Evolutionary conservation across 2,113 vertebrate species (phyloP).

Genomic region (Cepphus grylle): DNA sequence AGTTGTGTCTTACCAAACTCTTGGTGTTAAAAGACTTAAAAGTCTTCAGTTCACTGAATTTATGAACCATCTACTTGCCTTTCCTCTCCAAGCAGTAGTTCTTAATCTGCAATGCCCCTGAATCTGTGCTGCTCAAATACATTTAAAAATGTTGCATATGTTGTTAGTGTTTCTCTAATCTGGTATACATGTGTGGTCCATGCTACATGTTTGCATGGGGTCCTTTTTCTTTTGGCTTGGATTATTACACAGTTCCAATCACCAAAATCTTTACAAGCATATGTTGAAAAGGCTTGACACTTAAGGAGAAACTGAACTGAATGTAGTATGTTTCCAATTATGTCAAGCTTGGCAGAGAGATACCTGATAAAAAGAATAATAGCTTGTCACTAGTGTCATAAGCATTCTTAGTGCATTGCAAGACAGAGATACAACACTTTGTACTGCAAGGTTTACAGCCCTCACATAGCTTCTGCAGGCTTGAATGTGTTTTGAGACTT

Average conservation of each 20-base stretch:
- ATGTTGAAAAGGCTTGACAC: not conserved
- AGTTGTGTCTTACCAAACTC: not conserved
- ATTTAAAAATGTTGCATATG: not conserved
- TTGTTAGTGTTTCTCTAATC: not conserved
- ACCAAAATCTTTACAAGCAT: not conserved
- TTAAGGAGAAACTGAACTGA: not conserved
- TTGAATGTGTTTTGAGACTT: not conserved
- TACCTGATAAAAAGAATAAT: not conserved
- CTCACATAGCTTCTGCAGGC: not conserved
- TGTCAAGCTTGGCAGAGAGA: not conserved
- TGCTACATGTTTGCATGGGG: not conserved
- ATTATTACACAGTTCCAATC: not conserved
- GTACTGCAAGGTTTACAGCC: not conserved
- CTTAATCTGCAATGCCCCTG: not conserved
- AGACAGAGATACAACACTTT: not conserved
- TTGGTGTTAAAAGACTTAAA: not conserved
- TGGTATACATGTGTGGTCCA: accelerated
- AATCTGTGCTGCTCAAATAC: not conserved
- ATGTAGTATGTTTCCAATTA: not conserved
- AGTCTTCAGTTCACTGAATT: not conserved
- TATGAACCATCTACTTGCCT: not conserved
- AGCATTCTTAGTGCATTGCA: not conserved
- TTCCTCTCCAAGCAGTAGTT: not conserved
- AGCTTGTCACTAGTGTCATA: not conserved
- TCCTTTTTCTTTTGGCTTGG: not conserved